Conservation (phyloP, 2,113 vertebrate genomes). For the Ctenodactylus gundi region DNA sequence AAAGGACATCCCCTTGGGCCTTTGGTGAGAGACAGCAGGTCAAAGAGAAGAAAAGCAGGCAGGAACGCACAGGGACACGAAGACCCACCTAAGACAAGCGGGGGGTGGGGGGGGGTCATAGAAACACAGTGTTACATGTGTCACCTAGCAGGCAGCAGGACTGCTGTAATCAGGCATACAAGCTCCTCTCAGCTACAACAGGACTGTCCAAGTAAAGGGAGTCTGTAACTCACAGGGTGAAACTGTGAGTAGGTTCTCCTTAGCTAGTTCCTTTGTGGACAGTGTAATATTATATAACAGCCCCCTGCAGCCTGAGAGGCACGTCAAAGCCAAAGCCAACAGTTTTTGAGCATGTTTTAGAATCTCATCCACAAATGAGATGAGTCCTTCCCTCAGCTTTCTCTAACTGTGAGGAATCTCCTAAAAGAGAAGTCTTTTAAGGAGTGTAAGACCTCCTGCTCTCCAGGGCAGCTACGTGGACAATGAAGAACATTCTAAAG, state of each 20-base stretch:
- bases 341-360: background rate
- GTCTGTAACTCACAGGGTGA: background rate
- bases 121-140: accelerated
- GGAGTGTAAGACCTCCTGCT: background rate
- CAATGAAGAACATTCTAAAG: background rate
- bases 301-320: background rate
- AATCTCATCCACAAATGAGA: background rate
- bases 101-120: too few species aligned
- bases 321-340: background rate
- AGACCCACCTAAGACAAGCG: background rate
- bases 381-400: background rate
- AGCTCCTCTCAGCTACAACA: background rate
- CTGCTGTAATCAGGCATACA: background rate
- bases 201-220: background rate
- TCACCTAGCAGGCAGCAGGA: background rate
- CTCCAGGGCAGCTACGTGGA: background rate
- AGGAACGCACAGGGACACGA: background rate
- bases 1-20: background rate
- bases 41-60: background rate
- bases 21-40: background rate
- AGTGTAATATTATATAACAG: background rate
- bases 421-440: background rate
- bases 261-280: background rate
- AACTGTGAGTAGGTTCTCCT: background rate
- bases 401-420: background rate